These are phyloP conservation scores for Hydrocynus forskahlii DNA, from an alignment of 2,797 vertebrate species.

Conservation along the genomic window DNA sequence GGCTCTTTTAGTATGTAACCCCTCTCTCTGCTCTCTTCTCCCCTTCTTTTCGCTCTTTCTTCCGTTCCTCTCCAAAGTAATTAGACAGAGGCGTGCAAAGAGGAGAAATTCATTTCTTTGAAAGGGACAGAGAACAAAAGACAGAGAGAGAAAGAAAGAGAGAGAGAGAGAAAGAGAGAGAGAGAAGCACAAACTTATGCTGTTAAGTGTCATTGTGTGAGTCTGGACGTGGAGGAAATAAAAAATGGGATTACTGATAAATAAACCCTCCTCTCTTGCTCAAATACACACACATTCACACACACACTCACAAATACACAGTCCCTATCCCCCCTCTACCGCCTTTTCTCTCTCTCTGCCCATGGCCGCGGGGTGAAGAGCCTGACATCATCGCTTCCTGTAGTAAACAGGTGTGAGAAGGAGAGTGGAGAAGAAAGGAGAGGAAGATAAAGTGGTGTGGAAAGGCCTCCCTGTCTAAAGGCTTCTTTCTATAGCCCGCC, in stretches of 20 bases:
- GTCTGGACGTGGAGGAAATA: slow-evolving; percentile 63
- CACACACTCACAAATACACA: slow-evolving; percentile 29
- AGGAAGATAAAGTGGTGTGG: slow-evolving; percentile 32
- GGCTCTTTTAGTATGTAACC: slow-evolving; percentile 78
- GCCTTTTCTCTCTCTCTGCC: slow-evolving; percentile 37
- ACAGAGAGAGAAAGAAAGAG: slow-evolving; percentile 61
- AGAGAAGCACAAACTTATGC: slow-evolving; percentile 71
- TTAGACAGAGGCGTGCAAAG: slow-evolving; percentile 80
- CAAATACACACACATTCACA: slow-evolving; percentile 37
- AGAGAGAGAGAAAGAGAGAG: slow-evolving; percentile 50
- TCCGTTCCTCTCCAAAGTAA: slow-evolving; percentile 73
- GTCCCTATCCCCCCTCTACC: slow-evolving; percentile 24
- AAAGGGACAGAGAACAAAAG: slow-evolving; percentile 66
- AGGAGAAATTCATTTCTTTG: slow-evolving; percentile 80
- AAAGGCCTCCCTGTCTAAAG: slow-evolving; percentile 43
- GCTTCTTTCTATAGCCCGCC: slow-evolving; percentile 36
- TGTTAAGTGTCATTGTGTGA: slow-evolving; percentile 75
- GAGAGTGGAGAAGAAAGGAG: slow-evolving; percentile 52
- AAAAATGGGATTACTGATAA: slow-evolving; percentile 75
- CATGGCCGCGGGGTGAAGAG: slow-evolving; percentile 68
- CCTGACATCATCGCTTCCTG: slow-evolving; percentile 81
- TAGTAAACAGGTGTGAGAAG: slow-evolving; percentile 81
- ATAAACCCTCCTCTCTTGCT: slow-evolving; percentile 64
- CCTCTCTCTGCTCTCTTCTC: slow-evolving; percentile 53
- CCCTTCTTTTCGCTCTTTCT: slow-evolving; percentile 48